A percentile compares a stretch with the other conserved stretches of the same genome.
Evolutionary conservation across 1,140 invertebrate genomes (phyloP).

Genomic region (Lepidurus packardi): DNA sequence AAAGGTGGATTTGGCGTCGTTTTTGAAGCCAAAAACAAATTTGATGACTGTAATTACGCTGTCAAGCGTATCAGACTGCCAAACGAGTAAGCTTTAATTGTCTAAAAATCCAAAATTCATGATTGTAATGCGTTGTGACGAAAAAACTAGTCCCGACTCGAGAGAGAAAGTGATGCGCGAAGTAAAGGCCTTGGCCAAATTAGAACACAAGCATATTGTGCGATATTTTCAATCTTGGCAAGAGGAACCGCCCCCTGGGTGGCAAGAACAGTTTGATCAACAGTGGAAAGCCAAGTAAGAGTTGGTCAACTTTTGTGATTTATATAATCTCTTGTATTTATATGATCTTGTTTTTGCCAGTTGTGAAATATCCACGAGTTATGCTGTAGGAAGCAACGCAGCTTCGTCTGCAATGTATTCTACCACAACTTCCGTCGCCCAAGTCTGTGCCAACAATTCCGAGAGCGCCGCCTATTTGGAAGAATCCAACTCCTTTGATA

Average conservation of each 20-base stretch:
- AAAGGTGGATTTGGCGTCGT: constrained; percentile 96
- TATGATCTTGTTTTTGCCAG: neutral
- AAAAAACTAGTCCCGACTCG: constrained; percentile 58
- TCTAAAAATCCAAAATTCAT: neutral
- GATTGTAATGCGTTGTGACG: constrained; percentile 39
- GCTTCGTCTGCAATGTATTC: neutral
- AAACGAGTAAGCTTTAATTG: constrained; percentile 56
- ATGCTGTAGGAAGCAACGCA: neutral
- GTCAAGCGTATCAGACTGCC: constrained; percentile 88
- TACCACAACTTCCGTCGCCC: neutral
- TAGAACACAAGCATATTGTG: constrained; percentile 92
- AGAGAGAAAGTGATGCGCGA: constrained; percentile 84
- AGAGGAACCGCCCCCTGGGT: constrained; percentile 78
- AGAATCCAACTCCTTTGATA: neutral
- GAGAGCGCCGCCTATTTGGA: neutral
- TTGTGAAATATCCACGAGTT: neutral
- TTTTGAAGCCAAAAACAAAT: constrained; percentile 89
- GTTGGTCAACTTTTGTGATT: neutral
- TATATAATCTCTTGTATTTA: neutral
- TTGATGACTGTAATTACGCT: constrained; percentile 91
- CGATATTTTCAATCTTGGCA: constrained; percentile 92
- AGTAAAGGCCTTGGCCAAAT: constrained; percentile 84
- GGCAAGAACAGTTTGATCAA: constrained; percentile 75
- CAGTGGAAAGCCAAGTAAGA: constrained; percentile 51
- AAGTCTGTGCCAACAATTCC: neutral